Evolutionary conservation across 1,140 invertebrate genomes (phyloP), one percentile per base, ranked within the genome.

Genomic region (Conus ventricosus): DNA sequence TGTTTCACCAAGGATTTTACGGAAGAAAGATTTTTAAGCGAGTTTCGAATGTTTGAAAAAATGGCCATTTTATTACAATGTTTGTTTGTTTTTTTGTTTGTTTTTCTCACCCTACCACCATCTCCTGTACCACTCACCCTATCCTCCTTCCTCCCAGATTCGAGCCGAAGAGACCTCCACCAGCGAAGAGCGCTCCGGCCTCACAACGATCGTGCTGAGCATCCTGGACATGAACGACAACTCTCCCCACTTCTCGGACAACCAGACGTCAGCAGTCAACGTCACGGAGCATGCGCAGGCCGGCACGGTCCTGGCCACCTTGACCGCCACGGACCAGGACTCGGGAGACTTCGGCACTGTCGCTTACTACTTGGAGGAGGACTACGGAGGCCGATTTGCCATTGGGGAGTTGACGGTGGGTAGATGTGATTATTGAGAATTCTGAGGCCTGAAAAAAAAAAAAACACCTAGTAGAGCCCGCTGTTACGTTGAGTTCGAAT

Each of bases 151-250:
- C 15, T 60, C 57, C 15, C 15, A 89, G 88, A 54, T 89, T 27
- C 39, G 87, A 63, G 89, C 89, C 4, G 51, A 25, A 53, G 89
- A 89, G 76, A 88, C 10, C 4, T 2, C 13, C 5, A 88, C 86
- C 13, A 71, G 39, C 0, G 89, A 89, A 23, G 6, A 57, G 20
- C 67, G n/a, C 39, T 76, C 10, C 10, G 81, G 60, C 78, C 57
- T n/a, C 2, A 82, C 87, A 0, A 67, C 51, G 20, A 67, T 91
- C 23, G 82, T 63, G 0, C 85, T 91, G 8, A 82, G n/a, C 13
- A 54, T 91, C n/a, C 51, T 76, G 20, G 90, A 91, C 53, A 84
- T 87, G 51, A 91, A 91, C 80, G 90, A 91, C 88, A 91, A 91
- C 84, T 84, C 88, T 4, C 90, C 90, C 27, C 75, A 86, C 23